Base-by-base conservation (phyloP, 2,888 invertebrate genomes). In the Agrilus cyanescens region DNA sequence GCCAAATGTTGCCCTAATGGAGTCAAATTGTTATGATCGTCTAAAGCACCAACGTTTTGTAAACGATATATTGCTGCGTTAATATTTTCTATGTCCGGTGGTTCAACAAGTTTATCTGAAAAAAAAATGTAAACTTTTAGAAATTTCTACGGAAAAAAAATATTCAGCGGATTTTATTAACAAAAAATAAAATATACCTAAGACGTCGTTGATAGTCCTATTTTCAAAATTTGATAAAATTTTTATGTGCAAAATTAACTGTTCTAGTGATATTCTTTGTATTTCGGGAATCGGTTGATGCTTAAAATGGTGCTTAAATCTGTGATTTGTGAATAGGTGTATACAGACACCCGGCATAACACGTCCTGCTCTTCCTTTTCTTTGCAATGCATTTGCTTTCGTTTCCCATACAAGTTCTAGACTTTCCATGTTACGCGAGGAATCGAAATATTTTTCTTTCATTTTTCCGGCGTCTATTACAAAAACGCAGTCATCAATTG, bases 401-500 rank as follows among this genome's bases (percentile, higher is more conserved):
- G 94, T 91, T 6, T 90, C 88, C 90, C 93, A 93, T 2, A 85
- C 85, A 1, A 84, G 74, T 53, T 89, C 89, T 16, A 95, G 65
- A 37, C 85, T 85, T 53, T 86, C 85, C 86, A 88, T 87, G 58
- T 89, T 89, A 46, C 82, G 80, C 60, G 85, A 85, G 0, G 86
- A 77, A 58, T 84, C 81, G 60, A 83, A 87, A 50, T 74, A 72
- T 59, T 87, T 91, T 65, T 93, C 90, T 66, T 91, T 93, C 81
- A 93, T 93, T 64, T 86, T 77, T 0, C 95, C 95, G 41, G 82
- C 81, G 62, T 96, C 94, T 34, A 96, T 75, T 1, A 96, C 95
- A 61, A 85, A 95, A 1, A 93, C 89, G 53, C 95, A 93, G 67
- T 96, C 94, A 57, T 94, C 89, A 47, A 96, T 93, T 5, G 96